Evolutionary conservation across 2,113 vertebrate species (phyloP).

Genomic region (Labrus mixtus): DNA sequence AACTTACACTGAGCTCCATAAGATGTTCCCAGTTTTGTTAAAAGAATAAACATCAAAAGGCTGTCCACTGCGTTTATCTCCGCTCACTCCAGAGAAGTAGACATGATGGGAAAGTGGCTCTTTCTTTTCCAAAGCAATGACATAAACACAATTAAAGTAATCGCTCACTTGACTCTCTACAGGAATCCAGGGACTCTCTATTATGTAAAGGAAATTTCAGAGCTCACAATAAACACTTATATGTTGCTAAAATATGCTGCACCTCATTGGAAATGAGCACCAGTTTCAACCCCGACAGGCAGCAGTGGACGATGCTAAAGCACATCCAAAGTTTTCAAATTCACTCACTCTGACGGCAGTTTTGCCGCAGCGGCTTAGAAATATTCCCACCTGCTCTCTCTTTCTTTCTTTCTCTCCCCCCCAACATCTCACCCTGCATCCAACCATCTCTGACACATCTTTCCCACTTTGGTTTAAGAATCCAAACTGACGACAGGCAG

Average conservation of each 20-base stretch:
- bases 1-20: no score
- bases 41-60: slow-evolving; percentile 2
- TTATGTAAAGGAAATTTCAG: slow-evolving; percentile 10
- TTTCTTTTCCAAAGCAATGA: slow-evolving; percentile 23
- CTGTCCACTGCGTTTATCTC: slow-evolving; percentile 4
- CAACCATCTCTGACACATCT: slow-evolving; percentile 49
- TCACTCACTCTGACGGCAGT: slow-evolving; percentile 36
- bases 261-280: slow-evolving; percentile 19
- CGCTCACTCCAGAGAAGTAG: not conserved
- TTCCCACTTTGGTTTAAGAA: slow-evolving; percentile 56
- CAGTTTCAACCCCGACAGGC: slow-evolving; percentile 20
- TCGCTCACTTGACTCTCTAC: slow-evolving; percentile 42
- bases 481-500: slow-evolving; percentile 57
- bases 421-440: slow-evolving; percentile 35
- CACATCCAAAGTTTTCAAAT: slow-evolving; percentile 38
- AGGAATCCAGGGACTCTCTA: not conserved
- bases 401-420: not conserved
- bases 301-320: slow-evolving; percentile 25
- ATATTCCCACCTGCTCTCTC: slow-evolving; percentile 46
- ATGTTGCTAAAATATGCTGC: slow-evolving; percentile 27
- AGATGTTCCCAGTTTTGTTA: slow-evolving; percentile 1
- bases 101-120: not conserved
- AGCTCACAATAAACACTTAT: slow-evolving; percentile 33
- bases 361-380: slow-evolving; percentile 46
- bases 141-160: slow-evolving; percentile 26